Base-by-base conservation (phyloP, 2,888 invertebrate genomes). In the Oscheius myriophilus region DNA sequence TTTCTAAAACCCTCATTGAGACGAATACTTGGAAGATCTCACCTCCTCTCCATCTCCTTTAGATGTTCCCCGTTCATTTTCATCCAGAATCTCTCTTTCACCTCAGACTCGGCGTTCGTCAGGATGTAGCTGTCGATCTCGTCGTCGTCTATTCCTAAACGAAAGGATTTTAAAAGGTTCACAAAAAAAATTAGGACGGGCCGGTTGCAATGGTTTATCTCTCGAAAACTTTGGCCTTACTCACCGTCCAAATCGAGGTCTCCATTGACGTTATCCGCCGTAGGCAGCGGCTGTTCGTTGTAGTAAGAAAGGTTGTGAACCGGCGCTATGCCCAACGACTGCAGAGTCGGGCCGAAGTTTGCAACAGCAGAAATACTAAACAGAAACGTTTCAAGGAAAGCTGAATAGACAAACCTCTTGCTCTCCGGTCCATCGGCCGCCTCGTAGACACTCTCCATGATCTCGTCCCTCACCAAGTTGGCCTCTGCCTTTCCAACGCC, bases 51-150 rank as follows among this genome's bases (percentile, higher is more conserved):
- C 51, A 91, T 90, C 83, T 94, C 92, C 82, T 91, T 91, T 68
- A 98, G 89, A 87, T 93, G 96, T 14, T 91, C 92, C 0, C 93
- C 93, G 87, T 97, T 96, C 1, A 93, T 89, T 84, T 91, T 91
- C 84, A 93, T 92, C 97, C 97, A 98, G 83, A 95, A 88, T 66
- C 90, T 89, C 16, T 92, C 91, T 88, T 97, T 98, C 67, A 91
- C 90, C 59, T 90, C 88, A 0, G 92, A 91, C 87, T 97, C 97
- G 61, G 79, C 69, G 26, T 82, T 78, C 14, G 78, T 80, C 57
- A 86, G 65, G 52, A 87, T 82, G 59, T 86, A 86, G 4, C 80
- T 91, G 85, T 93, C 92, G 55, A 97, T 90, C 89, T 97, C 96
- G 6, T 91, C 92, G 84, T 97, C 97, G 83, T 96, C 94, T 58